These are phyloP conservation scores for Ascidia mentula DNA, from an alignment of 23 tunicate species.

Conservation along the genomic window DNA sequence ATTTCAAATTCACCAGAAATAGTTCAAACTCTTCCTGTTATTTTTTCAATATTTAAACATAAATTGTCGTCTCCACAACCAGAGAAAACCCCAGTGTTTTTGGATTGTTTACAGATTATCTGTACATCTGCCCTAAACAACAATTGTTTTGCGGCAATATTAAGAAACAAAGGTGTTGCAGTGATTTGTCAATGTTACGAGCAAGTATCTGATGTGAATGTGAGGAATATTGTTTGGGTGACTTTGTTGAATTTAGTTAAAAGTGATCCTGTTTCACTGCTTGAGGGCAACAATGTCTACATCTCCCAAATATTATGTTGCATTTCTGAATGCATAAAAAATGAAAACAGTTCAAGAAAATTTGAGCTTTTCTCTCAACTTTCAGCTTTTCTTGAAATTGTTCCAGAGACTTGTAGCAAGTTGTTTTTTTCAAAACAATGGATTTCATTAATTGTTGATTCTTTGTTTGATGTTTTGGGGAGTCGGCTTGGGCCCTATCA, in stretches of 20 bases:
- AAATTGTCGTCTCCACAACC: not conserved
- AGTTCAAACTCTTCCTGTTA: conserved; percentile 19
- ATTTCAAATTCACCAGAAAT: conserved; percentile 14
- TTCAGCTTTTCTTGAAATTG: not conserved
- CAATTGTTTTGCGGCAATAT: not conserved
- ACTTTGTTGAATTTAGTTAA: conserved; percentile 6
- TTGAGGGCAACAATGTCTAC: not conserved
- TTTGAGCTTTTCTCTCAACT: conserved; percentile 27
- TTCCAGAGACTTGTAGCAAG: conserved; percentile 9
- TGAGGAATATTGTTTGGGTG: conserved; percentile 6
- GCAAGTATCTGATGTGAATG: not conserved
- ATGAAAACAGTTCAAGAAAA: conserved; percentile 20
- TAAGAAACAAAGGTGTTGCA: conserved; percentile 8
- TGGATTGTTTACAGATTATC: conserved; percentile 49
- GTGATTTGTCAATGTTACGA: conserved; percentile 8
- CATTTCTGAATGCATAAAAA: conserved; percentile 7
- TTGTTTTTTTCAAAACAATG: conserved; percentile 21
- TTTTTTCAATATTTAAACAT: conserved; percentile 21
- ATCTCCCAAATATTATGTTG: conserved; percentile 8
- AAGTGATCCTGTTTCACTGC: conserved; percentile 17
- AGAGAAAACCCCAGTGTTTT: not conserved
- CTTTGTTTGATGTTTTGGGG: conserved; percentile 39
- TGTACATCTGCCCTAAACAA: conserved; percentile 14
- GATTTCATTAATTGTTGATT: conserved; percentile 13
- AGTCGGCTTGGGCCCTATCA: conserved; percentile 40